These are phyloP conservation scores for Marasmarcha lunaedactyla DNA, from an alignment of 2,888 invertebrate species.

Conservation along the genomic window DNA sequence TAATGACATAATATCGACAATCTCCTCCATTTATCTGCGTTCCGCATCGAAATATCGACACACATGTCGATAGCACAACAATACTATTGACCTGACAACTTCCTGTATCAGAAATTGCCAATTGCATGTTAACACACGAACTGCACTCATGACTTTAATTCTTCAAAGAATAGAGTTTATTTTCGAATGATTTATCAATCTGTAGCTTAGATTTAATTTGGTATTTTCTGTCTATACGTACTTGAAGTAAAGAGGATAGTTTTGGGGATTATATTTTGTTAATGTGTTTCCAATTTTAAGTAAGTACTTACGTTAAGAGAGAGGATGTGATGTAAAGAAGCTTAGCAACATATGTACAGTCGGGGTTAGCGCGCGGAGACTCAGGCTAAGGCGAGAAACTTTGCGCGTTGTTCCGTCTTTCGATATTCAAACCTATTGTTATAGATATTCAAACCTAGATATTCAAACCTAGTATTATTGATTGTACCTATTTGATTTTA, in stretches of 20 bases:
- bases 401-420: no score
- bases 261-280: slow-evolving; percentile 44
- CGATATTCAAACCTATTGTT: no score
- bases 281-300: slow-evolving; percentile 50
- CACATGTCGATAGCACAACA: slow-evolving; percentile 53
- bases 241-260: slow-evolving; percentile 53
- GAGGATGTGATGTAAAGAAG: no score
- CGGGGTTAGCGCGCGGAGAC: no score
- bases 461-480: no score
- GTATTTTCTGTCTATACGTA: slow-evolving; percentile 37
- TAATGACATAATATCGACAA: slow-evolving; percentile 19
- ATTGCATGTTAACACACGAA: background rate
- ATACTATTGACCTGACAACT: slow-evolving; percentile 36
- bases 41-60: slow-evolving; percentile 34
- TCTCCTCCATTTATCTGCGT: slow-evolving; percentile 7
- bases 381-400: no score
- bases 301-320: slow-evolving; percentile 16
- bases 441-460: no score
- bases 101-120: slow-evolving; percentile 27
- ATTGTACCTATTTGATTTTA: no score
- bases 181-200: slow-evolving; percentile 14
- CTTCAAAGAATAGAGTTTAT: slow-evolving; percentile 16
- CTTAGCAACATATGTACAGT: no score
- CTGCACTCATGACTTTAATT: slow-evolving; percentile 16
- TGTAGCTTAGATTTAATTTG: slow-evolving; percentile 10